phyloP scores from a whole-genome alignment of 2,888 invertebrate species.

The Ernsta delagoae region DNA sequence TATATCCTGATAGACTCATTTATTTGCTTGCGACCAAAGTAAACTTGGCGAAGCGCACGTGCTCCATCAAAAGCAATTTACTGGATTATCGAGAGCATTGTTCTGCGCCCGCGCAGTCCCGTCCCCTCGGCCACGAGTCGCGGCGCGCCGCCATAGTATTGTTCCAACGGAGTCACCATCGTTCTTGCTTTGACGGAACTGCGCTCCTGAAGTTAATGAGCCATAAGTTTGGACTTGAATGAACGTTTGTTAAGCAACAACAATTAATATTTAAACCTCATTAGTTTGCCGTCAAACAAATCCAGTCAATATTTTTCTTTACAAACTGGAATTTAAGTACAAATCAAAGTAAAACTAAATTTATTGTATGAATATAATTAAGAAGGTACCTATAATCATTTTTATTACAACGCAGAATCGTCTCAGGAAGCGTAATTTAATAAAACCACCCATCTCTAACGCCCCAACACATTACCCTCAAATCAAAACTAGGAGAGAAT shows the following conservation, averaged over 20 bases:
- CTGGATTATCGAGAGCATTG: no score
- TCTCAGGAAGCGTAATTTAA: not conserved
- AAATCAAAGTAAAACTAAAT: no score
- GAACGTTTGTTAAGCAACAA: not conserved
- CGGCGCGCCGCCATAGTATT: conserved; percentile 37
- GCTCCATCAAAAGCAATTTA: no score
- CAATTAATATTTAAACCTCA: not conserved
- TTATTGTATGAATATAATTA: no score
- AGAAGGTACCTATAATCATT: no score
- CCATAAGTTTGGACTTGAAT: not conserved
- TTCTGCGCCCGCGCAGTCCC: conserved; percentile 41
- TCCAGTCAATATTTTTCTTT: not conserved
- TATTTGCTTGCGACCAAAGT: no score
- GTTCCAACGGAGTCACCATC: conserved; percentile 28
- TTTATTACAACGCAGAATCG: not conserved
- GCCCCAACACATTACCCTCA: not conserved
- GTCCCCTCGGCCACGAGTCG: conserved; percentile 8
- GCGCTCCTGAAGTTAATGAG: conserved; percentile 5
- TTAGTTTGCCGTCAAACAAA: not conserved
- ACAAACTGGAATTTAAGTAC: not conserved
- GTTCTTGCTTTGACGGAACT: conserved; percentile 12
- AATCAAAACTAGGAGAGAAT: not conserved
- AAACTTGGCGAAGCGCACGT: no score
- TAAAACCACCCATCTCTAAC: not conserved
- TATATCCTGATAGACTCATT: no score